Base-by-base conservation (phyloP, 2,113 vertebrate species). In the Oncorhynchus clarkii region DNA sequence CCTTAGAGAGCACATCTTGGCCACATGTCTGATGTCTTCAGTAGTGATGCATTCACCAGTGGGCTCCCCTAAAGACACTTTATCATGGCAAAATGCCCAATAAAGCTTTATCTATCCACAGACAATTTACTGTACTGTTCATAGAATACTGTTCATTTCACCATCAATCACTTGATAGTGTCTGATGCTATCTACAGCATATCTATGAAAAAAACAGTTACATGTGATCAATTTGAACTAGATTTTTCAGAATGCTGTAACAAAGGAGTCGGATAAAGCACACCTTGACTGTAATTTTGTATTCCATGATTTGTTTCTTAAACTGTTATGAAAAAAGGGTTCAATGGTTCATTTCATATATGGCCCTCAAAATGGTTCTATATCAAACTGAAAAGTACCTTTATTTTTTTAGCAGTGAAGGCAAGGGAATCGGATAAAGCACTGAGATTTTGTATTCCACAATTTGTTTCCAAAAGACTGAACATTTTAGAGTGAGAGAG, bases 1-100 rank as follows among this genome's bases (percentile, higher is more conserved):
- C 29, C 75, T 79, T 71, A 75, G 67, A 80, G 74, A 72, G 67
- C 16, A 3, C 60, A 62, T 69, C 27, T 49, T 49, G 39, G 18
- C 11, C 9, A 69, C 66, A 27, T 26, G 65, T 14, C 65, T 29
- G n/a, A 27, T 26, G 65, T 5, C 4, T 27, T 27, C 26, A 67
- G 24, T 67, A 24, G 24, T 67, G 12, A 66, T 18, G 12, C 64
- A 9, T 67, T 11, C 24, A 62, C 65, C 65, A 67, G 26, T 14
- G 65, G 11, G 65, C 14, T 14, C 65, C 24, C 24, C 4, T 16
- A 14, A 67, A 67, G 29, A 12, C 26, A 31, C 65, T 66, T 45
- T 39, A 39, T 66, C 64, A 13, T 24, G 16, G 27, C 18, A 70
- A 7, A 22, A 27, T 45, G 9, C 20, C 22, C 22, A 27, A 22